Conservation (phyloP, 2,888 invertebrate genomes). For the Salticus scenicus region DNA sequence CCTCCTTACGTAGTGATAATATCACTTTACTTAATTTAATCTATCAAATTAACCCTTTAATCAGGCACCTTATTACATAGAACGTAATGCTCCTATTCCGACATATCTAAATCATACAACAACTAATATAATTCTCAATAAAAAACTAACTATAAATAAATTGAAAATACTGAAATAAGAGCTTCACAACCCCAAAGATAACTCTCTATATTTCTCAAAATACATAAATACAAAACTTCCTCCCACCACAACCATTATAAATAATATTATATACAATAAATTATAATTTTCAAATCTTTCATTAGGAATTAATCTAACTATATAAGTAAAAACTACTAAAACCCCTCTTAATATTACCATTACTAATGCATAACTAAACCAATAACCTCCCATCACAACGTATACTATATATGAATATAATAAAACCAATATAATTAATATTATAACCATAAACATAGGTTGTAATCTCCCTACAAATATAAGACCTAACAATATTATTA, state of each 20-base stretch:
- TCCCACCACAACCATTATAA: not conserved
- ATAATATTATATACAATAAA: not conserved
- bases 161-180: not conserved
- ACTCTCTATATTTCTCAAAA: not conserved
- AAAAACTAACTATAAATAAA: not conserved
- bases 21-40: conserved; percentile 11
- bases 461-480: conserved; percentile 65
- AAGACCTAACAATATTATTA: too few relatives aligned
- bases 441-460: conserved; percentile 71
- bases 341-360: not conserved
- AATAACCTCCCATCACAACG: not conserved
- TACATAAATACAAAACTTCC: not conserved
- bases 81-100: not conserved
- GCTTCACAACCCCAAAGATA: not conserved
- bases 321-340: not conserved
- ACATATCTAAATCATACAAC: too few relatives aligned
- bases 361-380: not conserved
- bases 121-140: not conserved
- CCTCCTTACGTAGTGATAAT: not conserved
- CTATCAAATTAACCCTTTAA: conserved; percentile 29
- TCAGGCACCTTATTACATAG: conserved; percentile 11
- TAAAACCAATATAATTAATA: too few relatives aligned
- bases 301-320: conserved; percentile 1
- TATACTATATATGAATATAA: not conserved
- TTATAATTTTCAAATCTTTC: not conserved